phyloP scores from a whole-genome alignment of 2,888 invertebrate genomes.

The Papilio elwesi region DNA sequence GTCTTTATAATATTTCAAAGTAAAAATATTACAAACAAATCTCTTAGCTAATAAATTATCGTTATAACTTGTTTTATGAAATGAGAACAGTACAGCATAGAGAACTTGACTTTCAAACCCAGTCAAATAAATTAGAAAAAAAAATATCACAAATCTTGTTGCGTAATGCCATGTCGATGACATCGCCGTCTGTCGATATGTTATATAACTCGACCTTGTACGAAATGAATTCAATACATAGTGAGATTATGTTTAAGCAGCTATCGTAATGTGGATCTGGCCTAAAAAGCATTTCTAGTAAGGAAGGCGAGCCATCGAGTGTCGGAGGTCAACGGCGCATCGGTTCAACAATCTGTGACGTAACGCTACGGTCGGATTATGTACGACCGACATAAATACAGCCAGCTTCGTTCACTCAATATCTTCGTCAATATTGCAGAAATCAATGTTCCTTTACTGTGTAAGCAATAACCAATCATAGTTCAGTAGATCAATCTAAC shows the following conservation, averaged over 20 bases:
- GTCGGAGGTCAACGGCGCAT: constrained; percentile 67
- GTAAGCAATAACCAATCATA: neutral
- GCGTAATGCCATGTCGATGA: constrained; percentile 34
- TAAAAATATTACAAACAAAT: neutral
- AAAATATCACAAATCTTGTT: neutral
- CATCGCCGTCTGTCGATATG: constrained; percentile 30
- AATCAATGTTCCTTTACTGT: neutral
- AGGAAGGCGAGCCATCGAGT: constrained; percentile 59
- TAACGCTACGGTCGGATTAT: constrained; percentile 61
- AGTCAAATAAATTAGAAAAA: neutral
- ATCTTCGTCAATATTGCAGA: neutral
- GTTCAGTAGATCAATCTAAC: neutral
- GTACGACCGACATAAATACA: constrained; percentile 32
- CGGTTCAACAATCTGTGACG: constrained; percentile 69
- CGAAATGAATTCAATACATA: constrained; percentile 37
- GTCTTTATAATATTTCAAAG: neutral
- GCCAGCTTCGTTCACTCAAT: neutral
- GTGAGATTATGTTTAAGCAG: constrained; percentile 38
- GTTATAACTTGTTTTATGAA: neutral
- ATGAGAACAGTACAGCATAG: neutral
- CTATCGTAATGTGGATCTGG: constrained; percentile 52
- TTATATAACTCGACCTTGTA: constrained; percentile 44
- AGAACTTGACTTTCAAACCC: constrained; percentile 34
- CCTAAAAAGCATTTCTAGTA: constrained; percentile 60
- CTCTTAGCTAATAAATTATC: neutral